Conservation (phyloP, 2,888 invertebrate species). For the Aleiodes testaceus region DNA sequence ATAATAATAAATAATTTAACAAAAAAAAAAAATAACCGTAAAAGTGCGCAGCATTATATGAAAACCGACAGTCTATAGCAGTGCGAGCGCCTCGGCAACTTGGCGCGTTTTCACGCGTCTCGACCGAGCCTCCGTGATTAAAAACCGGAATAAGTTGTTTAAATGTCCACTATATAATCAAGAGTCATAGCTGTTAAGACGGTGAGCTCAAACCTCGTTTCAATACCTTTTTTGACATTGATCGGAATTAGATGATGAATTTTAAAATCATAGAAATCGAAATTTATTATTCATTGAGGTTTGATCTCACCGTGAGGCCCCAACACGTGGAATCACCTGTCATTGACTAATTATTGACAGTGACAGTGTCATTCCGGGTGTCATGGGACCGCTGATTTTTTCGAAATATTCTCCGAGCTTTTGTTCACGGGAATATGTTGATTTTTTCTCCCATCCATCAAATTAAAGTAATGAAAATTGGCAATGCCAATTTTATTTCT, state of each 20-base stretch:
- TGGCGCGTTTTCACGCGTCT: conserved; percentile 67
- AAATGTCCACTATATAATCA: conserved; percentile 72
- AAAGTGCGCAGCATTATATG: conserved; percentile 71
- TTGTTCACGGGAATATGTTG: conserved; percentile 66
- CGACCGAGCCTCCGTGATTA: conserved; percentile 72
- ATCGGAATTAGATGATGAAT: background rate
- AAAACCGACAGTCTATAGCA: conserved; percentile 73
- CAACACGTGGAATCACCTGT: conserved; percentile 52
- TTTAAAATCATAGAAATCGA: background rate
- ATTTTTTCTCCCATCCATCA: conserved; percentile 56
- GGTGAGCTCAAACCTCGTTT: conserved; percentile 58
- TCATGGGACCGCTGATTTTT: conserved; percentile 63
- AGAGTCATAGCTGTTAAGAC: conserved; percentile 71
- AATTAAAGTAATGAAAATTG: background rate
- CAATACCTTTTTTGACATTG: background rate
- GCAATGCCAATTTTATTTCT: background rate
- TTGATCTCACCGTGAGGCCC: conserved; percentile 62
- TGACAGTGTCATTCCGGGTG: conserved; percentile 51
- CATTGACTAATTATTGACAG: conserved; percentile 28
- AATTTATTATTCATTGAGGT: conserved; percentile 1
- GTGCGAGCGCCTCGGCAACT: conserved; percentile 72
- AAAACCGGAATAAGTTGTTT: conserved; percentile 74
- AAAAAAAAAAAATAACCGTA: conserved; percentile 62
- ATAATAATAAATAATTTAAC: conserved; percentile 28
- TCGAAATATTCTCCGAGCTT: conserved; percentile 70